Evolutionary conservation across 1,140 invertebrate genomes (phyloP), one percentile per base, ranked within the genome.

Genomic region (Cepaea nemoralis): DNA sequence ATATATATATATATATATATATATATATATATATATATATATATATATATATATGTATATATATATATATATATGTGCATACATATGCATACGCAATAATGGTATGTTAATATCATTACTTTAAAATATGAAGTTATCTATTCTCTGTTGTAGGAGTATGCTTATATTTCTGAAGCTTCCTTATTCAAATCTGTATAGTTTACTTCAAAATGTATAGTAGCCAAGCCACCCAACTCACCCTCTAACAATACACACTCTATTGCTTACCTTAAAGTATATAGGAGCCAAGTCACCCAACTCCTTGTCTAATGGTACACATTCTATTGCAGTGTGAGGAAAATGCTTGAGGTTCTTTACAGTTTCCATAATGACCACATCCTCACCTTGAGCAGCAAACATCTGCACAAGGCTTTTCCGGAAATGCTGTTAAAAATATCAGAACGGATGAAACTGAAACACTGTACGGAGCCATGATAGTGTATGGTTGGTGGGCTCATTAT

Each of bases 341-440:
- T 93, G 93, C 81, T 95, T 93, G 31, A 97, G 92, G 88, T 93
- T 93, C 83, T 94, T 94, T 35, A 95, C 95, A 24, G 94, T 95
- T 93, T 99, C 98, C 93, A 97, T 97, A 91, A 99, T 98, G 0
- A 99, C 93, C n/a, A 95, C 94, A 92, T 96, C 96, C 88, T 95
- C 92, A 70, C 95, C 93, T 33, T 83, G 66, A 12, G 88, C 91
- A 10, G 92, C 91, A 90, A 96, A 99, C 93, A 98, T 95, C 82
- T 93, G 93, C 0, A 94, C 94, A 0, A 99, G 88, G 14, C 94
- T 93, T 91, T 94, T 95, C 66, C 96, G 93, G 82, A 95, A 95
- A 83, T 93, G 92, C 93, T 95, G 89, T 78, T 92, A 92, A 87
- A 67, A 63, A 79, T 31, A 33, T 35, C 14, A 35, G 48, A 31